Evolutionary conservation across 2,888 invertebrate genomes (phyloP), one percentile per base, ranked within the genome.

Genomic region (Gandaritis pyraliata): DNA sequence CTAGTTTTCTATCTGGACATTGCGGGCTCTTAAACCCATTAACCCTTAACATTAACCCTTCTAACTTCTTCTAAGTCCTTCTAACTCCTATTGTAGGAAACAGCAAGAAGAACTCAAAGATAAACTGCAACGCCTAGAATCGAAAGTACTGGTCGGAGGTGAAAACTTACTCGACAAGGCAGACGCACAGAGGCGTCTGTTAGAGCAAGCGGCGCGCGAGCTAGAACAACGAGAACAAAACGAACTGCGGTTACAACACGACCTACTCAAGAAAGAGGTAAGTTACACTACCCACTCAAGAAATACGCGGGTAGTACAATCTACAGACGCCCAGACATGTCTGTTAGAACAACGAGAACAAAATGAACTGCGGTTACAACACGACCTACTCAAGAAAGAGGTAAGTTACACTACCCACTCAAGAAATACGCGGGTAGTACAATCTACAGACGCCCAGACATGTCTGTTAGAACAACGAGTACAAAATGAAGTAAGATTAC

Each of bases 141-240:
- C 97, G 70, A 99, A 98, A 86, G 98, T 99, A 58, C 94, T 99
- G 18, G 97, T 99, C 0, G 99, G 99, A 0, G 99, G 99, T 0
- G 99, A 99, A 90, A 99, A 99, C 90, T 93, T 99, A 7, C 93
- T 99, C 66, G 99, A 99, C 83, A 99, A 99, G 83, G 98, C 98
- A 0, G 98, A 99, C 81, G 95, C 97, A 0, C 99, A 99, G 85
- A 96, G 98, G 58, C 93, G 95, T 62, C 93, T 99, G 57, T 92
- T 99, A 53, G 98, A 98, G 73, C 97, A 97, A 65, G 97, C 98
- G 0, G 96, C 97, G 12, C 90, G 94, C 15, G 97, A 98, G 84
- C 86, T 98, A 50, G 96, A 97, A 76, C 94, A 94, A 76, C 92
- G 97, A 29, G 94, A 95, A 61, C 94, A 94, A 66, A 95, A 96